Evolutionary conservation across 2,888 invertebrate genomes (phyloP), one percentile per base, ranked within the genome.

Genomic region (Pandemis corylana): DNA sequence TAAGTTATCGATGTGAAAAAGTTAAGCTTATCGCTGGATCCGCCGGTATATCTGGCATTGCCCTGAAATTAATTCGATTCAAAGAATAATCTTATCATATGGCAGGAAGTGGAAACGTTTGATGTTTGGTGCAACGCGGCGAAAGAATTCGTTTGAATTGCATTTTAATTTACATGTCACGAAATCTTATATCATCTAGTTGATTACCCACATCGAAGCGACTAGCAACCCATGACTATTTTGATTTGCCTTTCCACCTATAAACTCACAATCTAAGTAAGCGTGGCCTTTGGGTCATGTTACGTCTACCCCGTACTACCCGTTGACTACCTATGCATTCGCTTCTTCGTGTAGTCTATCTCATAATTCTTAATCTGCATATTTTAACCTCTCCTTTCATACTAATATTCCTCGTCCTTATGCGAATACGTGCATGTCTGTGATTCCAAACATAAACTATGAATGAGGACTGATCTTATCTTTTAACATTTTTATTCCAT

Each of bases 11-110:
- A 78, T 87, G 83, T 89, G 86, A 87, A 87, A 87, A 84, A 82
- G 77, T 79, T 78, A 78, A 77, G 73, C 79, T 85, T 88, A 87
- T 87, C 83, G 74, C 89, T 87, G 88, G 81, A 86, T 84, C 77
- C 76, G 83, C 82, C 82, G 82, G 78, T 92, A 93, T 93, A 93
- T 93, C 93, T 93, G 92, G 83, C 93, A 90, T 90, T 93, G 92
- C 90, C 92, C 93, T 90, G 87, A 85, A 79, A 82, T 82, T 79
- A 82, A 82, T 80, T 79, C 78, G 77, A 81, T 85, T 85, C 83
- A 84, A 82, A 84, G 83, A 80, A 80, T 79, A 64, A 75, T 83
- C 83, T 90, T 91, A 91, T 92, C 90, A 80, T 81, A 82, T 84
- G 82, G 85, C 92, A 87, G 91, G 92, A 92, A 89, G 85, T 87